Percentiles rank a stretch among this genome's conserved stretches.
Evolutionary conservation across 2,113 vertebrate species (phyloP).

Genomic region (Oceanites oceanicus): DNA sequence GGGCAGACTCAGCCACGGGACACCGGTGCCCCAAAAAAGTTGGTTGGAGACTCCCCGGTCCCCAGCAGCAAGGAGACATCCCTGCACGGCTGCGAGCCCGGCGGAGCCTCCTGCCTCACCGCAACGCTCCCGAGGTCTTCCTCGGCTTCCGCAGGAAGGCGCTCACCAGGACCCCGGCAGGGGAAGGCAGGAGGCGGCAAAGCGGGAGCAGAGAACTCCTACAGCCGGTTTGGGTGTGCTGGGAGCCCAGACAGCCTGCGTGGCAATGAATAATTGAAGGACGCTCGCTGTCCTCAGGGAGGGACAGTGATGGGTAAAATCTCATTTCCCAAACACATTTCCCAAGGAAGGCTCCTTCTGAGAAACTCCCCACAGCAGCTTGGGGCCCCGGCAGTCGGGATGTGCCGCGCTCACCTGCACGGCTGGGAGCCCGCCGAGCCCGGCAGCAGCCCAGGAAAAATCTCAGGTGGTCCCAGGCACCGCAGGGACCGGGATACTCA

Average conservation of each 20-base stretch:
- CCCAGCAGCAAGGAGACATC: neutral
- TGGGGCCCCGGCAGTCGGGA: neutral
- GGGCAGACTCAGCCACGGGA: neutral
- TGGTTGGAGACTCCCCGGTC: accelerated
- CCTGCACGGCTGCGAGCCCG: accelerated
- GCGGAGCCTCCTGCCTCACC: neutral
- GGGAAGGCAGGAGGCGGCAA: neutral
- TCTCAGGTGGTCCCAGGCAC: neutral
- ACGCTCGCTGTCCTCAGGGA: neutral
- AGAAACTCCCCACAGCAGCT: neutral
- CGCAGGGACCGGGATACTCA: neutral
- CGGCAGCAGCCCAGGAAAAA: neutral
- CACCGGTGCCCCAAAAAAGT: accelerated
- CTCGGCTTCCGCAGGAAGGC: accelerated
- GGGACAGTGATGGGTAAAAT: neutral
- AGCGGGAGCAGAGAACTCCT: neutral
- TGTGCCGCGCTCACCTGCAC: accelerated
- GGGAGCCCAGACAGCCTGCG: neutral
- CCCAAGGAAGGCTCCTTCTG: constrained; percentile 5
- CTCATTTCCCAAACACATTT: constrained; percentile 54
- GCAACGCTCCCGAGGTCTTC: neutral
- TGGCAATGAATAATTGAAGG: constrained; percentile 52
- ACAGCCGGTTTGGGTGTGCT: accelerated
- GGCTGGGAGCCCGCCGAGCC: neutral
- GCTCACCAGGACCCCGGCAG: neutral